These are phyloP conservation scores for Idaea straminata DNA, from an alignment of 2,888 invertebrate species.

Conservation along the genomic window DNA sequence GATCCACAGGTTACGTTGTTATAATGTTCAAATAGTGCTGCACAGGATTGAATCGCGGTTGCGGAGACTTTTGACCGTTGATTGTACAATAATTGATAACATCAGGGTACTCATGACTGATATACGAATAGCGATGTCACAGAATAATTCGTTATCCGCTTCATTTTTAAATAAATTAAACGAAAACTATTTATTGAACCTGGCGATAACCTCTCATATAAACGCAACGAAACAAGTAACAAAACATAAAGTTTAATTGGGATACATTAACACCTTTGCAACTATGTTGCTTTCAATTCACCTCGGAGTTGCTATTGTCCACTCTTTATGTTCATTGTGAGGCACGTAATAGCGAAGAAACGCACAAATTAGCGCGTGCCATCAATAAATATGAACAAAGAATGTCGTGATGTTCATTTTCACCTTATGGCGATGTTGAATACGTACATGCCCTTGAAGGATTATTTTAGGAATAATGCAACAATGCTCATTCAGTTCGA, in stretches of 20 bases:
- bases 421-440: slow-evolving; percentile 49
- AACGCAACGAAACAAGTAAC: slow-evolving; percentile 7
- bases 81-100: no score
- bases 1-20: no score
- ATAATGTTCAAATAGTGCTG: no score
- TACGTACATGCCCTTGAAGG: not conserved
- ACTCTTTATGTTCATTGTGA: slow-evolving; percentile 20
- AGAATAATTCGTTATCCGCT: no score
- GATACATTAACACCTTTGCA: slow-evolving; percentile 41
- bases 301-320: slow-evolving; percentile 23
- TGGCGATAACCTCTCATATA: slow-evolving; percentile 17
- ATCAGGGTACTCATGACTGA: no score
- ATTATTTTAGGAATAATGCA: not conserved
- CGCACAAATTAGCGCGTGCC: slow-evolving; percentile 18
- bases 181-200: slow-evolving; percentile 6
- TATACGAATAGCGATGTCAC: no score
- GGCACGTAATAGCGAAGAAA: slow-evolving; percentile 23
- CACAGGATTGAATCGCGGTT: no score
- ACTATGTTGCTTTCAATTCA: slow-evolving; percentile 35
- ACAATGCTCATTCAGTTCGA: no score
- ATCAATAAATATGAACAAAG: slow-evolving; percentile 44
- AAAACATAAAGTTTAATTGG: slow-evolving; percentile 35
- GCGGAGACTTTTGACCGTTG: no score
- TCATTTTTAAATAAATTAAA: no score
- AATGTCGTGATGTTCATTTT: slow-evolving; percentile 35